Conservation (phyloP, 92 coral and sea anemone genomes). For the Epizoanthus fatuus region DNA sequence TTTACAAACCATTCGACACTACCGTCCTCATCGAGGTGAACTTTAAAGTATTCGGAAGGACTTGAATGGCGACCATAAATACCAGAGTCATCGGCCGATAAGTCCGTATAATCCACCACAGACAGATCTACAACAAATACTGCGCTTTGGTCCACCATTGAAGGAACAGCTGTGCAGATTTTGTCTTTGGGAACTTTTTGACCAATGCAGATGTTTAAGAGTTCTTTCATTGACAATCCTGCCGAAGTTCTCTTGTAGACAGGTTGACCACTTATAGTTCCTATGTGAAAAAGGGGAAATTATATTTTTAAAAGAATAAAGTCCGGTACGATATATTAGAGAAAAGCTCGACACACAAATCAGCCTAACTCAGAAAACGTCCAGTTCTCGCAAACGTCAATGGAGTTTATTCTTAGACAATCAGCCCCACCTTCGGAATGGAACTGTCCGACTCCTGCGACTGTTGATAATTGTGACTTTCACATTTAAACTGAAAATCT, state of each 20-base stretch:
- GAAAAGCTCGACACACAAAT: too few species aligned
- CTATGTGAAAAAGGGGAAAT: not conserved
- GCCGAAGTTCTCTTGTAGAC: constrained; percentile 31
- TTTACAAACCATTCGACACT: constrained; percentile 3
- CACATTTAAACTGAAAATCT: too few species aligned
- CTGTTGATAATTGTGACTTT: too few species aligned
- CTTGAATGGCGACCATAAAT: constrained; percentile 69
- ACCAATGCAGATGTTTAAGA: constrained; percentile 59
- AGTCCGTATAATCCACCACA: constrained; percentile 49
- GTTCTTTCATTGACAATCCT: constrained; percentile 57
- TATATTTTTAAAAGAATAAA: too few species aligned
- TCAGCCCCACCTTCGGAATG: too few species aligned
- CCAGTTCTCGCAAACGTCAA: too few species aligned
- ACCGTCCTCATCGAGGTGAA: constrained; percentile 25
- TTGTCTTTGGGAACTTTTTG: constrained; percentile 36
- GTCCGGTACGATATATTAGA: too few species aligned
- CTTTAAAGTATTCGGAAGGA: constrained; percentile 57
- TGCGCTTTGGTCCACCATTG: constrained; percentile 49
- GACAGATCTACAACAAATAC: constrained; percentile 62
- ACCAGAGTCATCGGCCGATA: constrained; percentile 69
- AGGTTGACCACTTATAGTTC: constrained; percentile 31
- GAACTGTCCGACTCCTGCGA: too few species aligned
- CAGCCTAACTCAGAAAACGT: too few species aligned
- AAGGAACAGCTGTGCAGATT: constrained; percentile 49
- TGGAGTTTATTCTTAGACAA: too few species aligned